phyloP scores from a whole-genome alignment of 2,113 vertebrate genomes.

The Cyphomyrus plagiostoma region DNA sequence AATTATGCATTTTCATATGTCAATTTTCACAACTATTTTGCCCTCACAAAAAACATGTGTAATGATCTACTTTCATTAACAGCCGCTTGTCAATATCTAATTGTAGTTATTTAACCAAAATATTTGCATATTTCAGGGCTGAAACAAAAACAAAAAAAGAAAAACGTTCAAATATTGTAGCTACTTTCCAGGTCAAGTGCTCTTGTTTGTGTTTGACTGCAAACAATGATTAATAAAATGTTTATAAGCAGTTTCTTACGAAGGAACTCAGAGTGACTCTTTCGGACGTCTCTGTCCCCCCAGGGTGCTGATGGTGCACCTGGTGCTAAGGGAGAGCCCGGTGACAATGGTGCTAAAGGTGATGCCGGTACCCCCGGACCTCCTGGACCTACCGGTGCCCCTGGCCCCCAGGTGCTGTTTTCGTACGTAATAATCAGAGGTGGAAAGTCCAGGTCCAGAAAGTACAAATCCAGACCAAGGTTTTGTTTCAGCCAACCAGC shows the following conservation, averaged over 20 bases:
- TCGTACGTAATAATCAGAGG: neutral
- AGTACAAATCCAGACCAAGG: neutral
- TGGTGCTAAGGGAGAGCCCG: conserved; percentile 74
- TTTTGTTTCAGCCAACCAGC: neutral
- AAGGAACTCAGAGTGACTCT: neutral
- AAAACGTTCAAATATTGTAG: neutral
- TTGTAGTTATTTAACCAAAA: neutral
- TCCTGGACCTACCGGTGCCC: conserved; percentile 74
- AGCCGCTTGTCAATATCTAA: neutral
- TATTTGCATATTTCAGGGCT: neutral
- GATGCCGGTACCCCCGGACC: conserved; percentile 85
- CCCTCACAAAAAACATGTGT: neutral
- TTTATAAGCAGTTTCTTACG: neutral
- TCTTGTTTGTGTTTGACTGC: neutral
- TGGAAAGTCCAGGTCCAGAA: neutral
- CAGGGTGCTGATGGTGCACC: conserved; percentile 79
- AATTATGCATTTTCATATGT: neutral
- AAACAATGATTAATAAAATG: neutral
- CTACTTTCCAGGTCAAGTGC: neutral
- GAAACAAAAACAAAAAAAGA: neutral
- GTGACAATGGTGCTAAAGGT: conserved; percentile 85
- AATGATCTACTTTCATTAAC: neutral
- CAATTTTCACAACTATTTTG: neutral
- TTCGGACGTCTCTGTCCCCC: neutral
- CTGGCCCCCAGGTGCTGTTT: conserved; percentile 61